Evolutionary conservation across 2,113 vertebrate species (phyloP), one percentile per base, ranked within the genome.

Genomic region (Pagrus major): DNA sequence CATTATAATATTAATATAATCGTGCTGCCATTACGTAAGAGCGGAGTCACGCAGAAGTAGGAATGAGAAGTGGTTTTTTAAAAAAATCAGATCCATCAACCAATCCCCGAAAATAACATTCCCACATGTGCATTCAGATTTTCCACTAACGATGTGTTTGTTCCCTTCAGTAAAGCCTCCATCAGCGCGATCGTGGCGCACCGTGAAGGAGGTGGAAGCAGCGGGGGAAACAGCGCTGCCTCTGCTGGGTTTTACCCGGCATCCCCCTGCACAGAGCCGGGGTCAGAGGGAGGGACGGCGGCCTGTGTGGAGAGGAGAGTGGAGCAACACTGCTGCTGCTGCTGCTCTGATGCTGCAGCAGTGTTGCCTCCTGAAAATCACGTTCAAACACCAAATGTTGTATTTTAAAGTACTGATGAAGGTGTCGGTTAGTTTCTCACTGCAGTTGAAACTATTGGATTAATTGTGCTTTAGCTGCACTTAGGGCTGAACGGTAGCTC

Each of bases 171-270:
- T 14, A 55, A 2, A 73, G 33, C 65, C 46, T 37, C 42, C 39
- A 61, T 49, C 37, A n/a, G 8, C 3, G 0, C 41, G 52, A 39
- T 12, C 47, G 41, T 21, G 70, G 14, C 65, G 66, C 5, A 29
- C 12, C 39, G 6, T 20, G 41, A 10, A 11, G 54, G 39, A 35
- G 76, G 58, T 39, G 54, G 21, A 12, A 9, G 63, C 21, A n/a
- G n/a, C n/a, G n/a, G 44, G 54, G 68, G 72, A 66, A 87, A 81
- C 82, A 87, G 78, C 71, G 81, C 67, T 81, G 78, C 71, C 58
- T 79, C 67, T 63, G 69, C 78, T 21, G 58, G 55, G n/a, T 20
- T 78, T 61, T 71, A 64, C 51, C 81, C 79, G 37, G 64, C 69
- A 18, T 59, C 71, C 52, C 55, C 9, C 42, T 42, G 39, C 69